Percentiles rank a stretch among this genome's conserved stretches.
These are phyloP conservation scores for Oncorhynchus clarkii DNA, from an alignment of 2,113 vertebrate species.

Conservation along the genomic window DNA sequence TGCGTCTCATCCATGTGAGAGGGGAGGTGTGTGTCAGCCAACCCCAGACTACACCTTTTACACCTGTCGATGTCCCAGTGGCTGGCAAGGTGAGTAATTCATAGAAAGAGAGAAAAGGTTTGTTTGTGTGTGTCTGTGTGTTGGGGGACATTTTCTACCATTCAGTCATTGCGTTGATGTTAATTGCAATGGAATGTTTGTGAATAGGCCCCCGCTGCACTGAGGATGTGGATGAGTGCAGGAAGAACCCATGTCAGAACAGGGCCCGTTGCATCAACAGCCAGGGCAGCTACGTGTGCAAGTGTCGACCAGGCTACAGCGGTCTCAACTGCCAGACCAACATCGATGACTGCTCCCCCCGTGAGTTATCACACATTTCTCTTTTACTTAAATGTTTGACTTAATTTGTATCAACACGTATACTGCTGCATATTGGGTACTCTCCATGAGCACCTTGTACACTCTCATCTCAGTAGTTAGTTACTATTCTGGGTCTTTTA, in stretches of 20 bases:
- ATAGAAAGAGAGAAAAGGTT: slow-evolving; percentile 72
- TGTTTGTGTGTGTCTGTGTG: not conserved
- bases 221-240: slow-evolving; percentile 85
- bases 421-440: too few species aligned
- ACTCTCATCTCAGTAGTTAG: too few species aligned
- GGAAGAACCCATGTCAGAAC: slow-evolving; percentile 85
- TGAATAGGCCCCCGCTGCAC: slow-evolving; percentile 79
- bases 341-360: slow-evolving; percentile 87
- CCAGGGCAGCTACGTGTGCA: slow-evolving; percentile 84
- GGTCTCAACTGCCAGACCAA: slow-evolving; percentile 90
- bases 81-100: slow-evolving; percentile 83
- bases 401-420: too few species aligned
- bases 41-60: slow-evolving; percentile 83
- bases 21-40: slow-evolving; percentile 81
- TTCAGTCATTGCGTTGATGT: not conserved
- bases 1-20: slow-evolving; percentile 84
- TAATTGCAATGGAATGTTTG: not conserved
- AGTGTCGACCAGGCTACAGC: slow-evolving; percentile 84
- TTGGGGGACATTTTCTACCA: not conserved
- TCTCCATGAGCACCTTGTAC: too few species aligned
- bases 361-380: slow-evolving; percentile 72
- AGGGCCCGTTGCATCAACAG: slow-evolving; percentile 81
- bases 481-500: too few species aligned
- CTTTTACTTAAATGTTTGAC: too few species aligned
- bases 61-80: slow-evolving; percentile 80